phyloP scores from a whole-genome alignment of 2,888 invertebrate genomes.

The Microctonus aethiopoides region DNA sequence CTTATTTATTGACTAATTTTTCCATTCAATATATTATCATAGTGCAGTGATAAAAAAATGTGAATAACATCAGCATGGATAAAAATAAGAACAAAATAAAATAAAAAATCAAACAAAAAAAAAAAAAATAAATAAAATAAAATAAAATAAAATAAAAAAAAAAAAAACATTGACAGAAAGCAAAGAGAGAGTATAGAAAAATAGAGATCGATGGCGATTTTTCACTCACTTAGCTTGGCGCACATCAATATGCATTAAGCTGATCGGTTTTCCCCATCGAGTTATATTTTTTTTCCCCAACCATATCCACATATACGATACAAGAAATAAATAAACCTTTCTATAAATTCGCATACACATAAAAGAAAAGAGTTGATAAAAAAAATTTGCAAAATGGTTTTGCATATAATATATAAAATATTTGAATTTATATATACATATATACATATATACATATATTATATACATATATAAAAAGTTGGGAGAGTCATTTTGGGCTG shows the following conservation, averaged over 20 bases:
- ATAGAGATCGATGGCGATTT: conserved; percentile 66
- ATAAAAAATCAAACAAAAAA: no score
- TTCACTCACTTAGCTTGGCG: conserved; percentile 66
- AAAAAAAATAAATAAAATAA: no score
- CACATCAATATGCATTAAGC: conserved; percentile 68
- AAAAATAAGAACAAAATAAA: background rate
- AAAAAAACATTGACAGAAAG: background rate
- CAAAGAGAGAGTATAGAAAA: conserved; percentile 11
- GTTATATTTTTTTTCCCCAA: conserved; percentile 45
- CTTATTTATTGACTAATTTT: no score
- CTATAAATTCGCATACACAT: no score
- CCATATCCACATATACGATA: background rate
- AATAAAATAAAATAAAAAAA: background rate
- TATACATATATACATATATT: no score
- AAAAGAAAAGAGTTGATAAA: conserved; percentile 29
- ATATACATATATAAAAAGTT: no score
- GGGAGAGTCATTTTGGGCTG: conserved; percentile 39
- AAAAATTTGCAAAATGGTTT: conserved; percentile 33
- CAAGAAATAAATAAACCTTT: conserved; percentile 34
- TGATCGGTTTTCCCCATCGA: conserved; percentile 65
- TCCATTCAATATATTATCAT: no score
- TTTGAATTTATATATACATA: background rate
- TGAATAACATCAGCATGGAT: background rate
- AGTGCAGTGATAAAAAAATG: no score
- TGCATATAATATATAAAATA: conserved; percentile 22